Conservation (phyloP, 1,140 invertebrate genomes). For the Pentalonia nigronervosa region DNA sequence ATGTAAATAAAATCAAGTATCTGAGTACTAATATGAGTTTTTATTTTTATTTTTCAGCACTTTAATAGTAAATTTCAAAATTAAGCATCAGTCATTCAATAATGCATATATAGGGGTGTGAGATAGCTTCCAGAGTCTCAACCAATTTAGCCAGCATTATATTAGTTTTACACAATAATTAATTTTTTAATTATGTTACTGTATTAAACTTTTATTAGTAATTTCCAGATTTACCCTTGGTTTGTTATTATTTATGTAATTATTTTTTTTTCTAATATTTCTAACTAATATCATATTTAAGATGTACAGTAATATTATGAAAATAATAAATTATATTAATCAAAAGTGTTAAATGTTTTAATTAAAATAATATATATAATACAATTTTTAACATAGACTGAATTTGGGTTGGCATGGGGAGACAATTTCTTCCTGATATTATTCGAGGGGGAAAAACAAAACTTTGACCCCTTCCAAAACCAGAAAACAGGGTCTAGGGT, state of each 20-base stretch:
- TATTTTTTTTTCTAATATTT: not conserved
- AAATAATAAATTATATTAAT: not conserved
- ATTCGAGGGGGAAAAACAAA: no score
- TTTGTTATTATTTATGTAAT: no score
- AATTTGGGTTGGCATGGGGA: no score
- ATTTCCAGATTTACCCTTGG: not conserved
- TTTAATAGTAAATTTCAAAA: not conserved
- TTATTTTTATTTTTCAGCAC: no score
- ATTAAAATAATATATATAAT: not conserved
- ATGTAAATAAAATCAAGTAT: no score
- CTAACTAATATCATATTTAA: not conserved
- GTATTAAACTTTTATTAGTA: not conserved
- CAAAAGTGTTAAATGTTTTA: not conserved
- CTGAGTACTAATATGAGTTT: no score
- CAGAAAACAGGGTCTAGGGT: no score
- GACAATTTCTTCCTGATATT: no score
- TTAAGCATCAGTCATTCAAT: not conserved
- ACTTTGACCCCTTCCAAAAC: no score
- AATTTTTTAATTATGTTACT: not conserved
- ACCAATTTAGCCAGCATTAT: no score
- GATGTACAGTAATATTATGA: not conserved
- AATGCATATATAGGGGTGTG: not conserved
- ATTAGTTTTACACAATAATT: not conserved
- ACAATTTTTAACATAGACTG: no score
- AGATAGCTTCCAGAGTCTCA: not conserved